Conservation (phyloP, 2,888 invertebrate genomes). For the Eupithecia exiguata region DNA sequence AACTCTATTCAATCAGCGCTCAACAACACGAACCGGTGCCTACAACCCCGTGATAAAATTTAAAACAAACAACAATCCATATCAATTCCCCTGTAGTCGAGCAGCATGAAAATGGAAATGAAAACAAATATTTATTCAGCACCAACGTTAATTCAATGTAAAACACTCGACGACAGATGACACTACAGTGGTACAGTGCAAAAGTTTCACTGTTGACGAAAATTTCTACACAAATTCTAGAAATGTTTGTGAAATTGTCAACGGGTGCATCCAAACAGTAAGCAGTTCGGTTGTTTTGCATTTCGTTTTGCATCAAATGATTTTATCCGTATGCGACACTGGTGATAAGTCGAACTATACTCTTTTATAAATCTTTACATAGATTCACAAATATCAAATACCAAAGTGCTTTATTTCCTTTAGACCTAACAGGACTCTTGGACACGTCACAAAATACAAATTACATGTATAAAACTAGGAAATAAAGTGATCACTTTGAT, state of each 20-base stretch:
- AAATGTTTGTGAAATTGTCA: not conserved
- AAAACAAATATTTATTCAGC: slow-evolving; percentile 38
- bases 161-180: slow-evolving; percentile 28
- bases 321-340: not conserved
- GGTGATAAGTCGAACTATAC: not conserved
- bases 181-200: not conserved
- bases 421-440: too few species aligned
- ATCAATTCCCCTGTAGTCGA: slow-evolving; percentile 32
- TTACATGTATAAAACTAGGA: too few species aligned
- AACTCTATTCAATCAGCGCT: not conserved
- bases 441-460: too few species aligned
- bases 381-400: too few species aligned
- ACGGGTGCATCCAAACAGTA: not conserved
- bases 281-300: not conserved
- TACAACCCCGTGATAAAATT: slow-evolving; percentile 25
- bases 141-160: slow-evolving; percentile 40
- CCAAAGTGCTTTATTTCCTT: too few species aligned
- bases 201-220: slow-evolving; percentile 15
- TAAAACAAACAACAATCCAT: slow-evolving; percentile 32
- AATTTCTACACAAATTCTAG: not conserved
- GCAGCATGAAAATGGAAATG: slow-evolving; percentile 35
- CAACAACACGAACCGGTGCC: not conserved
- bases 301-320: not conserved
- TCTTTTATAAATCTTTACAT: not conserved
- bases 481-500: too few species aligned